A percentile compares a stretch with the other conserved stretches of the same genome.
Evolutionary conservation across 1,140 invertebrate species (phyloP).

Genomic region (Monomorium pharaonis): DNA sequence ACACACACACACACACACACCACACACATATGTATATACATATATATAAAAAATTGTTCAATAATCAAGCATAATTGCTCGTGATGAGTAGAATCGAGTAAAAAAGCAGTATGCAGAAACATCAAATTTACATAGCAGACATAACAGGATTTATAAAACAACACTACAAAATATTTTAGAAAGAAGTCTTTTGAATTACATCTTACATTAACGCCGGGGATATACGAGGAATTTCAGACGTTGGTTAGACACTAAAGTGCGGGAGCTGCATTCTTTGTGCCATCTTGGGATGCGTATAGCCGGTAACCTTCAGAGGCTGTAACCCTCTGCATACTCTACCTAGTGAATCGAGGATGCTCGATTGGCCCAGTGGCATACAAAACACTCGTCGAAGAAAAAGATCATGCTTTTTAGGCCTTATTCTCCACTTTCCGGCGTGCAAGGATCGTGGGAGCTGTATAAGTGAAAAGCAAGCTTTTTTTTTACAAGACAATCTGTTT

Average conservation of each 20-base stretch:
- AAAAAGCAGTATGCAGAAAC: not conserved
- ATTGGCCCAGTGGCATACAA: conserved; percentile 85
- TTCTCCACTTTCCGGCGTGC: conserved; percentile 81
- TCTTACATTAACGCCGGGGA: not conserved
- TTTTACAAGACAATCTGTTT: conserved; percentile 44
- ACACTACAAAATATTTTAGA: not conserved
- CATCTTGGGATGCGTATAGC: not conserved
- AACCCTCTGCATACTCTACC: conserved; percentile 30
- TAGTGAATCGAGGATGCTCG: conserved; percentile 77
- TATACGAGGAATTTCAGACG: conserved; percentile 1
- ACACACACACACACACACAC: no score
- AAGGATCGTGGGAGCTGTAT: conserved; percentile 46
- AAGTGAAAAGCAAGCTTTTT: conserved; percentile 68
- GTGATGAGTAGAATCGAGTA: not conserved
- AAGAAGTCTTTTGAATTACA: not conserved
- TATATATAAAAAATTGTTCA: not conserved
- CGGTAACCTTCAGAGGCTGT: conserved; percentile 59
- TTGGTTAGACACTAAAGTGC: not conserved
- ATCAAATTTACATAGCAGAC: not conserved
- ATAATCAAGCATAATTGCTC: not conserved
- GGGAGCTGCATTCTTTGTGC: not conserved
- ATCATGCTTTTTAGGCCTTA: conserved; percentile 81
- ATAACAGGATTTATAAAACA: not conserved
- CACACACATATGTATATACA: no score
- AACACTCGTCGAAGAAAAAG: conserved; percentile 74